Conservation (phyloP, 2,113 vertebrate genomes). For the Seriola quinqueradiata region DNA sequence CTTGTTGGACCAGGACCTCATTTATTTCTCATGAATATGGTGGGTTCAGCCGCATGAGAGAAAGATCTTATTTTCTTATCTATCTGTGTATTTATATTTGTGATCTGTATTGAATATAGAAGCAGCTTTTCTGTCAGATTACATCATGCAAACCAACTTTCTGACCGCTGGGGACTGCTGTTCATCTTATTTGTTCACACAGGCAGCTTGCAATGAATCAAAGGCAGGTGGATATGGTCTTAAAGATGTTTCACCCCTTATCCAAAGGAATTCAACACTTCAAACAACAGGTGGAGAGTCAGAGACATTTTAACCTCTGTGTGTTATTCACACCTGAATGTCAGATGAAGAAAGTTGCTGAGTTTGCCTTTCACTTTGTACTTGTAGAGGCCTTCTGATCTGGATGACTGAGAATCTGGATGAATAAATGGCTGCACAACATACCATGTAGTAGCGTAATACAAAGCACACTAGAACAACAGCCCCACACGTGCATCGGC, state of each 20-base stretch:
- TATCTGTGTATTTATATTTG: too few relatives aligned
- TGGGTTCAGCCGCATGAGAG: background rate
- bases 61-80: background rate
- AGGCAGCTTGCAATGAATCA: background rate
- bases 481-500: constrained; percentile 5
- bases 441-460: background rate
- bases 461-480: background rate
- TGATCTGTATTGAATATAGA: background rate
- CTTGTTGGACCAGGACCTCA: background rate
- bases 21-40: constrained; percentile 21
- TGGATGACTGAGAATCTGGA: background rate
- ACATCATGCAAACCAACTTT: too few relatives aligned
- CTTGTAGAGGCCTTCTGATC: background rate
- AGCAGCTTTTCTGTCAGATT: background rate
- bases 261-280: background rate
- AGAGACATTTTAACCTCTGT: constrained; percentile 26
- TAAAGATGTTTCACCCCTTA: constrained; percentile 2
- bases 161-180: background rate
- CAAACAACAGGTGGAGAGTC: background rate
- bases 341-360: background rate
- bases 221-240: background rate
- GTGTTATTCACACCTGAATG: constrained; percentile 27
- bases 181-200: background rate
- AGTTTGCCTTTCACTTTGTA: constrained; percentile 7
- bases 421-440: background rate